Base-by-base conservation (phyloP, 2,797 vertebrate species). In the Caiman crocodilus region DNA sequence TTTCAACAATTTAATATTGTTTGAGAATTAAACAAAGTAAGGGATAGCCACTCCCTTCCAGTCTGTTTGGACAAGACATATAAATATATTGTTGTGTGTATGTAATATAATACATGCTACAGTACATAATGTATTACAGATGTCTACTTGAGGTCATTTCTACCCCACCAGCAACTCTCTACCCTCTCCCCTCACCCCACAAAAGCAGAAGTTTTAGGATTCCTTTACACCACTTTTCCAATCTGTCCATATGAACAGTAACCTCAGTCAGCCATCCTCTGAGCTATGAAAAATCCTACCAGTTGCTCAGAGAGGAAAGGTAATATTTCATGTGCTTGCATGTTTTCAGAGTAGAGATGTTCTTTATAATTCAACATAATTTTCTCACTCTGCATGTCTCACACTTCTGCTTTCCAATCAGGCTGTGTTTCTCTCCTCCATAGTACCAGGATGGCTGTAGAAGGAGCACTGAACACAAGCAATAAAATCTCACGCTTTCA, bases 1-100 rank as follows among this genome's bases (percentile, higher is more conserved):
- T 94, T 94, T 93, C 90, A 94, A 35, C 80, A 95, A 93, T 69
- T 58, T 50, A 71, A 78, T 88, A 89, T 90, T 95, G 94, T 92
- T 35, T 90, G 82, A 85, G 50, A 84, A 87, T 90, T 76, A 85
- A 65, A 71, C 32, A 74, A 67, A 76, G 69, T n/a, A 67, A 57
- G 26, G 26, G 42, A 25, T 85, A 90, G 74, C 57, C 56, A 74
- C 11, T 1, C 42, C 4, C 28, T 87, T 89, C 86, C 64, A 88
- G 59, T 28, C 35, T 87, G 3, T 75, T 79, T 83, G 50, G 91
- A 90, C 1, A 2, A 85, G 35, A 14, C 3, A 67, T 15, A 61
- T 1, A 4, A 7, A 67, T 6, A 28, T 12, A 57, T 4, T 0
- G 0, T 26, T 60, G 7, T n/a, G 3, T 26, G 1, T 3, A 61